Percentiles rank a stretch among this genome's conserved stretches.
These are phyloP conservation scores for Otolemur crassicaudatus DNA, from an alignment of 2,797 vertebrate species.

Conservation along the genomic window DNA sequence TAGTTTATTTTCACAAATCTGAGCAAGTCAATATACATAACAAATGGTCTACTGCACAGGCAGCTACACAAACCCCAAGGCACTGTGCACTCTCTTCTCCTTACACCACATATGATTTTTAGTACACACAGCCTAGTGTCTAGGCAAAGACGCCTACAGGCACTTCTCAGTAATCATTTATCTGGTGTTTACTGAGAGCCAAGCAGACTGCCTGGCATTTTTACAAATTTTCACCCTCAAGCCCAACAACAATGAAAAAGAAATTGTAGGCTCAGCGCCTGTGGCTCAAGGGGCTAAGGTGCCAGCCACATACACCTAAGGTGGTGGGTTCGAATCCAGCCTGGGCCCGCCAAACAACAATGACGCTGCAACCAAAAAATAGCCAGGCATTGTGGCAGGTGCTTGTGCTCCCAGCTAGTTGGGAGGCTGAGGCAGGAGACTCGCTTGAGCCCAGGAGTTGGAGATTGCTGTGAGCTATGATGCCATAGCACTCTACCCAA, in stretches of 20 bases:
- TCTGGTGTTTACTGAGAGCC: slow-evolving; percentile 1
- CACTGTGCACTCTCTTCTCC: not conserved
- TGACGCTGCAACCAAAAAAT: too few relatives aligned
- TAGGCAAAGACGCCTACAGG: not conserved
- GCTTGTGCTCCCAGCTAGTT: too few relatives aligned
- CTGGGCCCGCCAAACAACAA: too few relatives aligned
- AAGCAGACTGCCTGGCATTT: not conserved
- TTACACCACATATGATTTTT: not conserved
- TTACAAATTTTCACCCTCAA: slow-evolving; percentile 34
- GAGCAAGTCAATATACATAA: not conserved
- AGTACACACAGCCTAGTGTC: not conserved
- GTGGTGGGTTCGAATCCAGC: too few relatives aligned
- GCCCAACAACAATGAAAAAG: not conserved
- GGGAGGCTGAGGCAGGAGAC: too few relatives aligned
- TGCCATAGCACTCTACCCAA: too few relatives aligned
- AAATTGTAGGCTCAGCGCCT: not conserved
- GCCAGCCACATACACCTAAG: too few relatives aligned
- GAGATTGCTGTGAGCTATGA: too few relatives aligned
- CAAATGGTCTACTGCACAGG: not conserved
- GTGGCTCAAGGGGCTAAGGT: too few relatives aligned
- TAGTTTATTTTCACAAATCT: slow-evolving; percentile 45
- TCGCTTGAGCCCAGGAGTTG: too few relatives aligned
- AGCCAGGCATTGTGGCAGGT: too few relatives aligned
- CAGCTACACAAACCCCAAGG: not conserved
- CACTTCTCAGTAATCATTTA: not conserved